Base-by-base conservation (phyloP, 2,797 vertebrate species). In the Heteromormyrus szaboi region DNA sequence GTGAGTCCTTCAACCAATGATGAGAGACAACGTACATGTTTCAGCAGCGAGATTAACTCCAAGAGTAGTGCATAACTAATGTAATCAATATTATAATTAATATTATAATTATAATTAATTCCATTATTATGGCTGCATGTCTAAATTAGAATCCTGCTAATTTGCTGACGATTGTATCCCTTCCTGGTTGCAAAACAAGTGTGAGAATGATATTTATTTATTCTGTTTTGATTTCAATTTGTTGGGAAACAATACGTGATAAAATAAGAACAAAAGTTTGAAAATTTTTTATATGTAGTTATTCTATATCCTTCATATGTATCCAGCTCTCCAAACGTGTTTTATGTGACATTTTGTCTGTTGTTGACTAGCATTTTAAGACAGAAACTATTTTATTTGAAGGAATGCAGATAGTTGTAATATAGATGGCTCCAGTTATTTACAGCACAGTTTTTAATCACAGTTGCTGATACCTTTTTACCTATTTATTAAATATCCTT, bases 31-130 rank as follows among this genome's bases (percentile, higher is more conserved):
- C 90, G 92, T 94, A 93, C 95, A 95, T 91, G 89, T 95, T 93
- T 95, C 92, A 88, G 87, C 85, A 90, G 4, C 91, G 46, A 59
- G 53, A 89, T 92, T 92, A 95, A 95, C 95, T 95, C 94, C 95
- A 95, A 93, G 91, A 95, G 93, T 94, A 93, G 94, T 94, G 94
- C 93, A 92, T 85, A 65, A 92, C 93, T 95, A 94, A 95, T 95
- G 95, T 93, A 96, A 96, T 96, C 95, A 96, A 96, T 96, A 95
- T 95, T 95, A 94, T 92, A 95, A 44, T 79, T 79, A 79, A 79
- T 79, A 79, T 68, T 68, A 68, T 68, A 68, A 96, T 95, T 91
- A 93, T 93, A 95, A 96, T 96, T 96, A 96, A 93, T 92, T 65
- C 92, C 93, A 95, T 95, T 95, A 96, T 96, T 95, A 94, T 90